Base-by-base conservation (phyloP, 2,888 invertebrate species). In the Cerceris rybyensis region DNA sequence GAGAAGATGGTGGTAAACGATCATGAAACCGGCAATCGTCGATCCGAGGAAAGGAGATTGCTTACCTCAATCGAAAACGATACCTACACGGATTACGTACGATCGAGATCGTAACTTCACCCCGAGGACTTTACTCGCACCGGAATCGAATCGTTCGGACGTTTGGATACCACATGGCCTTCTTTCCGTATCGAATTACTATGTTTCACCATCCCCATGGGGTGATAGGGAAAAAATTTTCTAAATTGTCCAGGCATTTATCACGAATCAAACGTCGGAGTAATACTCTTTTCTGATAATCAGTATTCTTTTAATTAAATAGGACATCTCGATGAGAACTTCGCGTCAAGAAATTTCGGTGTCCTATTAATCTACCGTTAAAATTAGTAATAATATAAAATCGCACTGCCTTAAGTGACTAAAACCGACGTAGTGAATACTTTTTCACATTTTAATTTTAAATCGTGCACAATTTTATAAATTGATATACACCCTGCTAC, bases 51-150 rank as follows among this genome's bases (percentile, higher is more conserved):
- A 71, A 71, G 68, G 75, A 59, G 75, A 74, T 77, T 64, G 73
- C 71, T 72, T 63, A 64, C 65, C 66, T 76, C 61, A 71, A 83
- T 78, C 75, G 81, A 72, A 84, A 81, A 80, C 81, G 82, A 85
- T 85, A 86, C 78, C 77, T 79, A 71, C 70, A 69, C 66, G 83
- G 72, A 75, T 81, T 77, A 75, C 80, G 72, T 79, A 65, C 61
- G 75, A 69, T 67, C 66, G 69, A 52, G 75, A 83, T 75, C 86
- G 82, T 85, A 86, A 85, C 69, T 85, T 86, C 76, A 78, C 86
- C 82, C 50, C 61, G 75, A 86, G 84, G 55, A 85, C 85, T 85
- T 85, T 86, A 85, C 86, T 84, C 80, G 69, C 70, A 42, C 54
- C 46, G 80, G 72, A 78, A 82, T 80, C 83, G 70, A 73, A 80